A percentile compares a stretch with the other conserved stretches of the same genome.
Conservation (phyloP, 2,113 vertebrate species). For the Pelvicachromis taeniatus region DNA sequence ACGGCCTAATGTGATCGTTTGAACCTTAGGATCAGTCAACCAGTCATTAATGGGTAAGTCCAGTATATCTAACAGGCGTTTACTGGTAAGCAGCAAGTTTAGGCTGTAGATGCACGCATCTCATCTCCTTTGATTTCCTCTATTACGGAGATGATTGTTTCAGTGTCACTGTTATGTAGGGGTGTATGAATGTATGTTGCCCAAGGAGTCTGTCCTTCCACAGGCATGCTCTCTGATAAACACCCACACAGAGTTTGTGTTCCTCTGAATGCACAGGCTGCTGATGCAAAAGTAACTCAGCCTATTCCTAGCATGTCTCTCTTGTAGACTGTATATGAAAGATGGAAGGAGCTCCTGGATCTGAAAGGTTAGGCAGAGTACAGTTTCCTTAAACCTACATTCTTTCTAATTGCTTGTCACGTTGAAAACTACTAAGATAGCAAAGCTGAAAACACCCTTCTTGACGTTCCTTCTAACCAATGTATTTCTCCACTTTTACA, state of each 20-base stretch:
- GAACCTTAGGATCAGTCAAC: neutral
- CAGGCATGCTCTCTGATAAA: neutral
- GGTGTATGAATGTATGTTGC: conserved; percentile 9
- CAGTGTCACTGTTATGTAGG: conserved; percentile 42
- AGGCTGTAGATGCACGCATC: neutral
- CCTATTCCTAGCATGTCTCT: neutral
- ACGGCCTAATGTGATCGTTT: neutral
- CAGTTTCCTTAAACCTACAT: neutral
- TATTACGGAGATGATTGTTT: neutral
- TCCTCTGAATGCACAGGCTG: neutral
- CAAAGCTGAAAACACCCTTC: neutral
- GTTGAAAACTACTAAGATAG: neutral
- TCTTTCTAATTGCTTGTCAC: neutral
- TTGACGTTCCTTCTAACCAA: neutral
- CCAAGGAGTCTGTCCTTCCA: conserved; percentile 9
- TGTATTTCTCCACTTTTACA: neutral
- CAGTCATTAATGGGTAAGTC: neutral
- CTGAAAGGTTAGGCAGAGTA: neutral
- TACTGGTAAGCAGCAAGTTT: neutral
- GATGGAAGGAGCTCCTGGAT: neutral
- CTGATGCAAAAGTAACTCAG: neutral
- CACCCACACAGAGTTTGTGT: neutral
- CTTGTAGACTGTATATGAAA: neutral
- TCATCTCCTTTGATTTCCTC: conserved; percentile 20
- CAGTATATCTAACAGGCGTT: neutral